A percentile compares a stretch with the other conserved stretches of the same genome.
Conservation (phyloP, 2,113 vertebrate genomes). For the Trichomycterus rosablanca region DNA sequence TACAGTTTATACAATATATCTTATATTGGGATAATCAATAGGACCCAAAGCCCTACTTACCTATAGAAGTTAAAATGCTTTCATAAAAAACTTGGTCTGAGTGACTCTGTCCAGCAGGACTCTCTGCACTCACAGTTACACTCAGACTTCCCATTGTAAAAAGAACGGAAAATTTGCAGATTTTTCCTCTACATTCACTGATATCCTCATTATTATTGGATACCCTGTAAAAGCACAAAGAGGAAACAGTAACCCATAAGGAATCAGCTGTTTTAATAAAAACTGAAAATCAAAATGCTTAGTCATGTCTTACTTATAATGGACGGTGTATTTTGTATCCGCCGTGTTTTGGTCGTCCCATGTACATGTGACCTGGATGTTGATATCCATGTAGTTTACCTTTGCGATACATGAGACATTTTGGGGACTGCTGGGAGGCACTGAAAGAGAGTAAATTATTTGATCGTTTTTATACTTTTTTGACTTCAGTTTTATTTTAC, state of each 20-base stretch:
- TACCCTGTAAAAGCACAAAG: no score
- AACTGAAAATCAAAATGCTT: not conserved
- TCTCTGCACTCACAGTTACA: not conserved
- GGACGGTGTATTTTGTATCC: not conserved
- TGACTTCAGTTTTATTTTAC: no score
- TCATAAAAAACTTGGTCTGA: slow-evolving; percentile 7
- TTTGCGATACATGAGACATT: slow-evolving; percentile 19
- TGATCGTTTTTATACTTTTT: no score
- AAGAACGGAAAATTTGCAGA: no score
- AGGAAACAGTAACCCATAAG: not conserved
- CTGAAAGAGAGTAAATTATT: not conserved
- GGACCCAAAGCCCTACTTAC: no score
- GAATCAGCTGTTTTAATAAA: not conserved
- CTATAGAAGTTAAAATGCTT: not conserved
- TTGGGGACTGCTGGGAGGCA: not conserved
- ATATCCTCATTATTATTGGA: no score
- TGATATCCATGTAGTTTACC: fast-evolving
- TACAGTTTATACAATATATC: no score
- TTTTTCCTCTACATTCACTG: no score
- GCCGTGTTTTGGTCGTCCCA: slow-evolving; percentile 2
- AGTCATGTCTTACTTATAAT: slow-evolving; percentile 8
- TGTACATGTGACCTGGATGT: not conserved
- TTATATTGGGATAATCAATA: no score
- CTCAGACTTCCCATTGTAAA: not conserved
- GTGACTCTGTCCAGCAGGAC: not conserved